Conservation (phyloP, 2,888 invertebrate species). For the Watsonalla cultraria region DNA sequence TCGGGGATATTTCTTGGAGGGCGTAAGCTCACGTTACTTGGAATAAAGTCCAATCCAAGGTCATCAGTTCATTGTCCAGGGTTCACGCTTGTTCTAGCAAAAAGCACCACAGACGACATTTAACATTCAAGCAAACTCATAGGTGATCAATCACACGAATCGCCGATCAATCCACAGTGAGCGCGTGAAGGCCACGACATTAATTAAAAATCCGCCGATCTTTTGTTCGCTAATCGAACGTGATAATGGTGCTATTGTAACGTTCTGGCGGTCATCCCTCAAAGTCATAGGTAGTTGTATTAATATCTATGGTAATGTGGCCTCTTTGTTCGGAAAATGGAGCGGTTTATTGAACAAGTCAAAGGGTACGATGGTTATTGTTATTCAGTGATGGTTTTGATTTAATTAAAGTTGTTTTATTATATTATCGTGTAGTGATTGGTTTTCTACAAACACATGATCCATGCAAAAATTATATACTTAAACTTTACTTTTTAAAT, state of each 20-base stretch:
- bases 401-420: neutral
- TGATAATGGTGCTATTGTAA: slow-evolving; percentile 8
- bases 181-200: slow-evolving; percentile 19
- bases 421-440: no score
- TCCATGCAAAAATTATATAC: no score
- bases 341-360: neutral
- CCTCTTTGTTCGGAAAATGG: neutral
- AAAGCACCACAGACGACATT: slow-evolving; percentile 1
- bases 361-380: neutral
- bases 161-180: slow-evolving; percentile 10
- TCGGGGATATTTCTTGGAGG: no score
- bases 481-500: no score
- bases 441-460: no score
- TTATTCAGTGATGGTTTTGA: neutral
- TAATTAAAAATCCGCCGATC: slow-evolving; percentile 17
- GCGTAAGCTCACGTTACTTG: no score
- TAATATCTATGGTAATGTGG: slow-evolving; percentile 2
- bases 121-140: neutral
- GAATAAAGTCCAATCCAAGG: no score
- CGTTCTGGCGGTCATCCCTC: slow-evolving; percentile 5
- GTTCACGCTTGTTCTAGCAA: neutral
- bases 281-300: slow-evolving; percentile 1
- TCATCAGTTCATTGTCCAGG: neutral
- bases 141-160: neutral
- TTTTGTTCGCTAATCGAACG: slow-evolving; percentile 12